These are phyloP conservation scores for Nymphalis c-album DNA, from an alignment of 2,888 invertebrate genomes.

Conservation along the genomic window DNA sequence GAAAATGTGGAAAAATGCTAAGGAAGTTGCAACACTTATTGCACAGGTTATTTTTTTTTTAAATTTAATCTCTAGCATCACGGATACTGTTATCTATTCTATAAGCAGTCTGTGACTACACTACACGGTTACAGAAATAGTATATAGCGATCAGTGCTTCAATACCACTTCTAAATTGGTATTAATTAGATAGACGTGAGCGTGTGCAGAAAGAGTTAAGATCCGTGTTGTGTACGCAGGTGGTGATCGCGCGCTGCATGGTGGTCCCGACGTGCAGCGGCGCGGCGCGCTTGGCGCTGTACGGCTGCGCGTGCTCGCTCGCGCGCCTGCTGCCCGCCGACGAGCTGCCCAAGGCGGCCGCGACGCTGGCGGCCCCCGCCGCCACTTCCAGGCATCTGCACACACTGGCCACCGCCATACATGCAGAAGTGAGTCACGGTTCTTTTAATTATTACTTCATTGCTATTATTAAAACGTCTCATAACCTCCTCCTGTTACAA, in stretches of 20 bases:
- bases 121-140: too few relatives aligned
- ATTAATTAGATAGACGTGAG: too few relatives aligned
- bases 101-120: too few relatives aligned
- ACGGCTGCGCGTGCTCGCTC: constrained; percentile 61
- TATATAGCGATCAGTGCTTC: too few relatives aligned
- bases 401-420: constrained; percentile 81
- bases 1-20: constrained; percentile 74
- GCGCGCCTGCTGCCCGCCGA: constrained; percentile 47
- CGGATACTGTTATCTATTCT: too few relatives aligned
- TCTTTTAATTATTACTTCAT: too few relatives aligned
- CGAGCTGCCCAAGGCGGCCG: constrained; percentile 53
- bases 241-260: constrained; percentile 74
- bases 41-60: constrained; percentile 58
- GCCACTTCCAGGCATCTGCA: constrained; percentile 85
- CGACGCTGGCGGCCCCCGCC: constrained; percentile 76
- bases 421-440: constrained; percentile 50
- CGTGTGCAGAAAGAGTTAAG: too few relatives aligned
- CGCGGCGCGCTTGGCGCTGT: constrained; percentile 54
- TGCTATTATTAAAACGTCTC: too few relatives aligned
- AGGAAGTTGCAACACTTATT: constrained; percentile 71
- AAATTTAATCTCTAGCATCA: too few relatives aligned
- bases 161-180: too few relatives aligned
- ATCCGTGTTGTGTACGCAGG: constrained; percentile 46
- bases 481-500: too few relatives aligned
- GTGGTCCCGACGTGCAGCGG: constrained; percentile 57